Percentiles rank a stretch among this genome's conserved stretches.
These are phyloP conservation scores for Gastrophryne carolinensis DNA, from an alignment of 2,797 vertebrate genomes.

Conservation along the genomic window DNA sequence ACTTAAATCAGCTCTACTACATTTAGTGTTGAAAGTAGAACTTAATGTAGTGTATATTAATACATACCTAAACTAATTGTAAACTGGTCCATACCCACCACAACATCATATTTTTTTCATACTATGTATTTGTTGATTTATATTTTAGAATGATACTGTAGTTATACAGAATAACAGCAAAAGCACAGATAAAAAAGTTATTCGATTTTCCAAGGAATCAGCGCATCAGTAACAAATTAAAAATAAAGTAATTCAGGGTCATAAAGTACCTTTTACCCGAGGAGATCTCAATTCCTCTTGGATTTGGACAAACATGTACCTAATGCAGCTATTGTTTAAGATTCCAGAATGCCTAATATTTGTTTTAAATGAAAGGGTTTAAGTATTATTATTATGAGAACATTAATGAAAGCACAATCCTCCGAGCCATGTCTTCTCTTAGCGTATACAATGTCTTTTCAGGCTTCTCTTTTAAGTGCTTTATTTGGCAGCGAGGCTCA, in stretches of 20 bases:
- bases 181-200: not conserved
- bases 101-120: no score
- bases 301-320: constrained; percentile 4
- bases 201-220: not conserved
- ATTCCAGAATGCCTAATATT: not conserved
- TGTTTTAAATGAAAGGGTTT: constrained; percentile 17
- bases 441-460: not conserved
- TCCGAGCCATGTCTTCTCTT: constrained; percentile 1
- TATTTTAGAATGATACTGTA: no score
- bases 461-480: constrained; percentile 17
- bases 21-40: no score
- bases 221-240: not conserved
- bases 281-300: not conserved
- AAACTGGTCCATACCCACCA: no score
- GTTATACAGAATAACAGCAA: not conserved
- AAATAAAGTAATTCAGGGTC: not conserved
- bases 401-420: constrained; percentile 17
- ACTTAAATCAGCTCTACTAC: no score
- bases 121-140: no score
- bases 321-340: constrained; percentile 11
- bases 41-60: no score
- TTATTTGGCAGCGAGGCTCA: constrained; percentile 18
- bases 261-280: not conserved
- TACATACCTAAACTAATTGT: no score
- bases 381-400: not conserved